A percentile compares a stretch with the other conserved stretches of the same genome.
Conservation (phyloP, 2,797 vertebrate genomes). For the Anomalospiza imberbis region DNA sequence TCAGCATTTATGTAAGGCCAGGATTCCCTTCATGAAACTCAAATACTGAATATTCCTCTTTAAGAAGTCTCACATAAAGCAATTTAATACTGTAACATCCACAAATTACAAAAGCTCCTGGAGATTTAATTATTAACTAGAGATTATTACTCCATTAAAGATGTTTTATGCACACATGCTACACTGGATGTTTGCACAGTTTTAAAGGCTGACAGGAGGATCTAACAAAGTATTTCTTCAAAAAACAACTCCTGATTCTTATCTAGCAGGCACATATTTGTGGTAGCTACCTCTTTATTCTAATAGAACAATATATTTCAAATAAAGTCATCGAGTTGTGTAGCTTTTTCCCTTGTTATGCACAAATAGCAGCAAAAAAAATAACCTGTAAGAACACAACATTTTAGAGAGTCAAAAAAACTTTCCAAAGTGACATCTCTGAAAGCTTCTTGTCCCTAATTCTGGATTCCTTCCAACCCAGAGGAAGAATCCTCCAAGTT, state of each 20-base stretch:
- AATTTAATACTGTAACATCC: background rate
- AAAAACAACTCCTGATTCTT: background rate
- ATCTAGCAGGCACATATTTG: background rate
- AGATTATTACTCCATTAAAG: constrained; percentile 21
- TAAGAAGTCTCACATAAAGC: background rate
- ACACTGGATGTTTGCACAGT: background rate
- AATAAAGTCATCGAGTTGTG: background rate
- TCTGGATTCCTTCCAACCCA: background rate
- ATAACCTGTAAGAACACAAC: background rate
- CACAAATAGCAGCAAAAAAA: background rate
- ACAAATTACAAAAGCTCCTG: background rate
- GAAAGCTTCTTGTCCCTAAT: background rate
- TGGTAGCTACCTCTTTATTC: background rate
- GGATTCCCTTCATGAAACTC: background rate
- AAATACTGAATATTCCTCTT: background rate
- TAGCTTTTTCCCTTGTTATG: background rate
- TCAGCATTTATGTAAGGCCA: background rate
- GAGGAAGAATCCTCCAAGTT: background rate
- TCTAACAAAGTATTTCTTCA: background rate
- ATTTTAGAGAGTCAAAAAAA: background rate
- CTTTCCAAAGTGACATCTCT: background rate
- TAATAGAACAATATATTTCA: background rate
- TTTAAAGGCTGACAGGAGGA: background rate
- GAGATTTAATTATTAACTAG: constrained; percentile 46
- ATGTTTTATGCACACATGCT: background rate